Conservation (phyloP, 2,113 vertebrate species). For the Mellivora capensis region DNA sequence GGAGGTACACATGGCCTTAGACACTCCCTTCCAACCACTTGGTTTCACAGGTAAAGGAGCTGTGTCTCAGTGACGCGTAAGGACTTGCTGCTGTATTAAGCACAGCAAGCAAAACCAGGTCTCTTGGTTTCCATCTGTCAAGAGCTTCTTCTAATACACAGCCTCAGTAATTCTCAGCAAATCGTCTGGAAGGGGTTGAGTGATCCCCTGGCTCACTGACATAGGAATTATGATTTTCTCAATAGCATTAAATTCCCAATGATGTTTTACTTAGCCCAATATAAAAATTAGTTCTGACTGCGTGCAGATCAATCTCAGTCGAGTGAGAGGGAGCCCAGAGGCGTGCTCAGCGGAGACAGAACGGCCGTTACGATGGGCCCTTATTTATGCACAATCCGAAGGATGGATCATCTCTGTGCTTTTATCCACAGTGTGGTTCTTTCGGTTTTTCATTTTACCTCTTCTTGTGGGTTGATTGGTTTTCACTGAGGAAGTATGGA, state of each 20-base stretch:
- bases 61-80: background rate
- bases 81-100: background rate
- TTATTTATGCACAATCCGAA: fast-evolving
- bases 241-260: background rate
- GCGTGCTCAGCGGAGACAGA: fast-evolving
- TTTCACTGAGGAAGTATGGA: background rate
- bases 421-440: background rate
- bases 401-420: background rate
- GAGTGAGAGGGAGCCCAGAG: background rate
- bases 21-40: background rate
- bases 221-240: background rate
- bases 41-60: background rate
- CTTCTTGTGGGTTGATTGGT: background rate
- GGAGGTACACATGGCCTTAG: background rate
- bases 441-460: background rate
- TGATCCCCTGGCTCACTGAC: background rate
- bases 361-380: background rate
- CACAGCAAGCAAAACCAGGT: background rate
- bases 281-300: background rate
- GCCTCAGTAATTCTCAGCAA: background rate
- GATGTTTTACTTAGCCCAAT: background rate
- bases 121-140: background rate
- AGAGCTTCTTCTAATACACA: background rate
- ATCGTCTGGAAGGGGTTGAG: too few relatives aligned
- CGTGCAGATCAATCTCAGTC: fast-evolving